Evolutionary conservation across 2,113 vertebrate genomes (phyloP).

Genomic region (Danionella cerebrum): DNA sequence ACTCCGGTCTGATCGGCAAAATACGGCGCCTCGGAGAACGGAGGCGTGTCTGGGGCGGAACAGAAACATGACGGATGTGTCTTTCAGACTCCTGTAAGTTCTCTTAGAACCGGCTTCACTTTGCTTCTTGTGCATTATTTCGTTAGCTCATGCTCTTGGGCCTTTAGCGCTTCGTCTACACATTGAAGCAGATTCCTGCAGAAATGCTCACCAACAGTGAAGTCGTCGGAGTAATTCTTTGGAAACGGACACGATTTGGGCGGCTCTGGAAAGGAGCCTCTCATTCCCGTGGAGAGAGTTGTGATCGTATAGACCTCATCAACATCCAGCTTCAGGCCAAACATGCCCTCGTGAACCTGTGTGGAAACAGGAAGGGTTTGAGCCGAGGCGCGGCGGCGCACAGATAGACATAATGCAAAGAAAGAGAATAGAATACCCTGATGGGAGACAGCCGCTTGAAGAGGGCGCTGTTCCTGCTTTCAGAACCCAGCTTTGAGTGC

Average conservation of each 20-base stretch:
- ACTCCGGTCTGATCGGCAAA: constrained; percentile 96
- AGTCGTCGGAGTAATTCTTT: constrained; percentile 76
- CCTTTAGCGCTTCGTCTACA: too few species aligned
- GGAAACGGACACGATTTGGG: constrained; percentile 79
- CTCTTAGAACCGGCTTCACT: too few species aligned
- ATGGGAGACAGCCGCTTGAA: constrained; percentile 72
- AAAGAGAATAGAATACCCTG: constrained; percentile 55
- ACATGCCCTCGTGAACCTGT: constrained; percentile 59
- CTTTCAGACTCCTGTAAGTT: too few species aligned
- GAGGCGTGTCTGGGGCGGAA: constrained; percentile 67
- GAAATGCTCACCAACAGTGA: constrained; percentile 73
- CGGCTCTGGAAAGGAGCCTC: constrained; percentile 60
- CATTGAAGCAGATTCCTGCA: not conserved
- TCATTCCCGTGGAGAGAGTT: constrained; percentile 72
- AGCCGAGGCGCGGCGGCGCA: not conserved
- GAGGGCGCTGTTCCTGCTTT: constrained; percentile 57
- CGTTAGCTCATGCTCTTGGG: too few species aligned
- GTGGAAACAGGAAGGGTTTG: not conserved
- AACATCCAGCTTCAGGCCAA: constrained; percentile 68
- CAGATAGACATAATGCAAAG: not conserved
- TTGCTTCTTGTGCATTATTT: too few species aligned
- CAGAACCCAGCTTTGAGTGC: constrained; percentile 76
- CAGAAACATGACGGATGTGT: too few species aligned
- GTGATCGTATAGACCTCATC: constrained; percentile 89
- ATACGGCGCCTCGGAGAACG: constrained; percentile 85